Evolutionary conservation across 2,888 invertebrate species (phyloP).

Genomic region (Lycophotia porphyrea): DNA sequence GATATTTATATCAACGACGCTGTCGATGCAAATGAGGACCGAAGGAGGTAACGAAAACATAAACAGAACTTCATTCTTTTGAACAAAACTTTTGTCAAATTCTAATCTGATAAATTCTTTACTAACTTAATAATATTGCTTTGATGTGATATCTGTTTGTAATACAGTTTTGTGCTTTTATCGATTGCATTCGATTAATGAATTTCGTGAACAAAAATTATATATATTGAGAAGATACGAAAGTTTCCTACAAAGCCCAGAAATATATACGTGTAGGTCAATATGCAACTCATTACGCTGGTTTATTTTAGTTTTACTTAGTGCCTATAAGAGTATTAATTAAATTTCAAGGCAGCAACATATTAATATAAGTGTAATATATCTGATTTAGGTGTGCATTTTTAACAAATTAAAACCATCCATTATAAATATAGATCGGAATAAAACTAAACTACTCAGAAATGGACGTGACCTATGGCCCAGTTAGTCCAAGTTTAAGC

Average conservation of each 20-base stretch:
- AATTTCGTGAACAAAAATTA: not conserved
- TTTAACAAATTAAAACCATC: not conserved
- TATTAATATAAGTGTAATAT: not conserved
- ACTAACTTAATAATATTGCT: slow-evolving; percentile 45
- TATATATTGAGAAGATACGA: not conserved
- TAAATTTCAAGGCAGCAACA: not conserved
- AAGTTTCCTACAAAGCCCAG: not conserved
- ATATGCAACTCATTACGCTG: not conserved
- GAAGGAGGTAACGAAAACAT: not conserved
- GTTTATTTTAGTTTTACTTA: not conserved
- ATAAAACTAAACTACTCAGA: slow-evolving; percentile 11
- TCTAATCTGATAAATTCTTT: slow-evolving; percentile 20
- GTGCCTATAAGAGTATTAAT: not conserved
- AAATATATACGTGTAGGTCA: not conserved
- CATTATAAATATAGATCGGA: not conserved
- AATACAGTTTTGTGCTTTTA: slow-evolving; percentile 14
- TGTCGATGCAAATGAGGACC: not conserved
- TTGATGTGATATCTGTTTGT: slow-evolving; percentile 40
- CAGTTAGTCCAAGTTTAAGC: slow-evolving; percentile 29
- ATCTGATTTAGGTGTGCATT: not conserved
- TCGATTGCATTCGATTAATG: not conserved
- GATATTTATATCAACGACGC: not conserved
- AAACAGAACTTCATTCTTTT: not conserved
- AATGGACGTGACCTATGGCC: slow-evolving; percentile 26
- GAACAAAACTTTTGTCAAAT: not conserved